These are phyloP conservation scores for Neocrepidodera transversa DNA, from an alignment of 2,888 invertebrate genomes.

Conservation along the genomic window DNA sequence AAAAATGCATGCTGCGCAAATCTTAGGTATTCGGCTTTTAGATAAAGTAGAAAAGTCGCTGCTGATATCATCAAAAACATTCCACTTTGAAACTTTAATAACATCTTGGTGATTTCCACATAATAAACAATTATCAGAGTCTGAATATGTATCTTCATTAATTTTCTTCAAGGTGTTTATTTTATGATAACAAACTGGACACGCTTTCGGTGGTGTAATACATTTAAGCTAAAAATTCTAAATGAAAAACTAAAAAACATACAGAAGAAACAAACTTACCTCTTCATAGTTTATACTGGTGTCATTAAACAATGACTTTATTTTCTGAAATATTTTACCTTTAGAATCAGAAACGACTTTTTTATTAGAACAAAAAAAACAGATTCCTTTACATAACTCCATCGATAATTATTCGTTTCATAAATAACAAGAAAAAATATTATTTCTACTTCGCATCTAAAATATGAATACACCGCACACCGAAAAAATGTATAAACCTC, in stretches of 20 bases:
- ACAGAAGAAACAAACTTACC: not conserved
- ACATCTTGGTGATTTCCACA: conserved; percentile 15
- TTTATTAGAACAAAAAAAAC: conserved; percentile 16
- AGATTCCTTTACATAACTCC: conserved; percentile 8
- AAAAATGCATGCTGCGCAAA: conserved; percentile 21
- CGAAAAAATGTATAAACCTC: no score
- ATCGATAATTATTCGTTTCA: no score
- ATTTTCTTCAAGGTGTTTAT: conserved; percentile 20
- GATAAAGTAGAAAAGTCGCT: conserved; percentile 5
- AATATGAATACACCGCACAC: no score
- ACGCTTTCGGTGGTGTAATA: conserved; percentile 15
- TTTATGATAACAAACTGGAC: conserved; percentile 23
- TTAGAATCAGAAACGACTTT: conserved; percentile 3
- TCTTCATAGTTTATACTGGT: not conserved
- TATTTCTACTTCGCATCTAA: no score
- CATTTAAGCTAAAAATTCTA: conserved; percentile 16
- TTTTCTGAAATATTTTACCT: not conserved
- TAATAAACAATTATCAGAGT: conserved; percentile 12
- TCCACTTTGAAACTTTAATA: conserved; percentile 8
- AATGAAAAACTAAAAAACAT: not conserved
- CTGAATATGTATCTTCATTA: conserved; percentile 11
- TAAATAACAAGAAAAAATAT: no score
- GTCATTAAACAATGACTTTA: conserved; percentile 6
- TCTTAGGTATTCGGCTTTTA: not conserved
- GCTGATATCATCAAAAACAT: conserved; percentile 13